A percentile compares a stretch with the other conserved stretches of the same genome.
These are phyloP conservation scores for Nomada ruficornis DNA, from an alignment of 2,888 invertebrate species.

Conservation along the genomic window DNA sequence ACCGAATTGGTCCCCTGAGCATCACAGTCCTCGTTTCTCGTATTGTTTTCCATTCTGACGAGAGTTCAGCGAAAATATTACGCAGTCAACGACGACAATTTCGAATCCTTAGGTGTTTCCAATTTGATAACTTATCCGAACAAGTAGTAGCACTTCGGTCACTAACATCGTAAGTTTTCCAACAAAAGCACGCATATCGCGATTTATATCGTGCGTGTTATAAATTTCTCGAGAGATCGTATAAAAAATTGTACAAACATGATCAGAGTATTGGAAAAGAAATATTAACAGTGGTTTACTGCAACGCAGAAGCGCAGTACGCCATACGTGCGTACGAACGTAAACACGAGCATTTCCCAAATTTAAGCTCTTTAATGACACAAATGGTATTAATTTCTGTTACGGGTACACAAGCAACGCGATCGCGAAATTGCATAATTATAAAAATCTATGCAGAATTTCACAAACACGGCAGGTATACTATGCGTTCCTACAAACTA, in stretches of 20 bases:
- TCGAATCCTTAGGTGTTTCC: not conserved
- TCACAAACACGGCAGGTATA: not conserved
- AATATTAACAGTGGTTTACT: slow-evolving; percentile 3
- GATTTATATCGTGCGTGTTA: not conserved
- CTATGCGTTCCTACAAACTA: slow-evolving; percentile 11
- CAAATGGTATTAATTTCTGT: not conserved
- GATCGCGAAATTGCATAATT: slow-evolving; percentile 22
- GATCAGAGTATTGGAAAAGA: not conserved
- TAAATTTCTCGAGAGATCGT: not conserved
- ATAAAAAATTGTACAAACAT: not conserved
- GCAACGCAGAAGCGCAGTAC: not conserved
- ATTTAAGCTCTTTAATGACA: not conserved
- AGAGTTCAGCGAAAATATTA: not conserved
- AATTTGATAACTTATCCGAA: not conserved
- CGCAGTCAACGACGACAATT: not conserved
- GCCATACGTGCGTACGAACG: not conserved
- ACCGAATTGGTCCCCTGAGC: slow-evolving; percentile 1
- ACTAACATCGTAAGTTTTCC: not conserved
- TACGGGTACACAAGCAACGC: not conserved
- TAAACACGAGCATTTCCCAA: not conserved
- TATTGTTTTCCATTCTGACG: slow-evolving; percentile 44
- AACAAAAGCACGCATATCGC: not conserved
- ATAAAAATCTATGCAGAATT: slow-evolving; percentile 5
- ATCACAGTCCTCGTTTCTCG: slow-evolving; percentile 41
- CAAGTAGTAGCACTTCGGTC: not conserved